Evolutionary conservation across 2,888 invertebrate species (phyloP).

Genomic region (Watsonalla cultraria): DNA sequence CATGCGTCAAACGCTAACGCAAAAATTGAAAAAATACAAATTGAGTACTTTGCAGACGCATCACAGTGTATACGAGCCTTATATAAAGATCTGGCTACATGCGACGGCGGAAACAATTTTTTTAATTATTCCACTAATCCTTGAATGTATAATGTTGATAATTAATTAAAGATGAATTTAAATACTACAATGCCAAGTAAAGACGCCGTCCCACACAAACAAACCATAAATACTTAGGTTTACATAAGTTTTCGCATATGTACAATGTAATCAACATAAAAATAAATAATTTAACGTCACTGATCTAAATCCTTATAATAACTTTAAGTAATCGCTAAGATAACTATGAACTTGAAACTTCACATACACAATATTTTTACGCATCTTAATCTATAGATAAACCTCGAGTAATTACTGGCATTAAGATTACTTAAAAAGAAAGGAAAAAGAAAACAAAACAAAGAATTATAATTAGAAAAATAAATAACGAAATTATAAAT

Average conservation of each 20-base stretch:
- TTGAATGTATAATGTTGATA: no score
- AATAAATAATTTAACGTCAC: conserved; percentile 77
- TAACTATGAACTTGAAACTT: conserved; percentile 37
- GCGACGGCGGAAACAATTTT: no score
- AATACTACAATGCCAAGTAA: not conserved
- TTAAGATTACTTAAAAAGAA: conserved; percentile 46
- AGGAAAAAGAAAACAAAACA: conserved; percentile 36
- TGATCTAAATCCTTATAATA: conserved; percentile 67
- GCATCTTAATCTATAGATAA: conserved; percentile 42
- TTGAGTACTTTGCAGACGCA: not conserved
- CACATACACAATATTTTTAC: conserved; percentile 58
- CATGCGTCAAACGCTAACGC: not conserved
- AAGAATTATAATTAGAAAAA: conserved; percentile 68
- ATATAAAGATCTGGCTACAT: not conserved
- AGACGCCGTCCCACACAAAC: conserved; percentile 14
- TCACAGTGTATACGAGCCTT: not conserved
- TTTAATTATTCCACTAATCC: no score
- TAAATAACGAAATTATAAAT: conserved; percentile 71
- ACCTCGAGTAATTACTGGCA: conserved; percentile 69
- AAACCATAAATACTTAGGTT: conserved; percentile 68
- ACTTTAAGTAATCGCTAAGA: conserved; percentile 64
- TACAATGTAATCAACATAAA: conserved; percentile 75
- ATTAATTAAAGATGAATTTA: no score
- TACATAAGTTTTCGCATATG: conserved; percentile 69
- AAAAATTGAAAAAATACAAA: not conserved